phyloP scores from a whole-genome alignment of 2,113 vertebrate genomes.

The Himantopus leucocephalus region DNA sequence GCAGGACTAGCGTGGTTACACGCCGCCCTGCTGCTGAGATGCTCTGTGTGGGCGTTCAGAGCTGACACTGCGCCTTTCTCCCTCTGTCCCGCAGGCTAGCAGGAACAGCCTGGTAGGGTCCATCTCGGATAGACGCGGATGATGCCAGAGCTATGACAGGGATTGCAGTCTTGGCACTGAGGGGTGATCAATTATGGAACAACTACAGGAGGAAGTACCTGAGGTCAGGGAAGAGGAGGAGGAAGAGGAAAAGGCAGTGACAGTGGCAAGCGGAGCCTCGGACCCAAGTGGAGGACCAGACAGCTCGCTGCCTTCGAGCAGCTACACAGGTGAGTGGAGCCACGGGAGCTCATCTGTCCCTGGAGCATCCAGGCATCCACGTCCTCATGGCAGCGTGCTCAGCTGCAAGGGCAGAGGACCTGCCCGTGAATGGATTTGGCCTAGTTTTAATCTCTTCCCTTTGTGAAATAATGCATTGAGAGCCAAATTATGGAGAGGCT shows the following conservation, averaged over 20 bases:
- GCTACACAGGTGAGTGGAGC: slow-evolving; percentile 70
- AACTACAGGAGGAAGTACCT: slow-evolving; percentile 79
- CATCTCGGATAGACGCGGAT: slow-evolving; percentile 71
- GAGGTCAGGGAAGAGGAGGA: slow-evolving; percentile 80
- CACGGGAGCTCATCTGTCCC: not conserved
- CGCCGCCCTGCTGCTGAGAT: not conserved
- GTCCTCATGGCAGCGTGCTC: not conserved
- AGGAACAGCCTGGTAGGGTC: slow-evolving; percentile 69
- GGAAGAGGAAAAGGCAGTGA: slow-evolving; percentile 77
- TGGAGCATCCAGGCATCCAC: not conserved
- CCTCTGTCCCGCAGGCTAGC: slow-evolving; percentile 53
- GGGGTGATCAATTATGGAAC: slow-evolving; percentile 81
- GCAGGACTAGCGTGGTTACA: not conserved
- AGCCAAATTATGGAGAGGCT: not conserved
- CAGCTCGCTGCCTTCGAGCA: slow-evolving; percentile 71
- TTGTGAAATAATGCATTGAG: not conserved
- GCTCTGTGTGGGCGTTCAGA: not conserved
- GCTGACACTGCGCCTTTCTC: not conserved
- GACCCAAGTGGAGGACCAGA: slow-evolving; percentile 74
- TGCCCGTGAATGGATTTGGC: not conserved
- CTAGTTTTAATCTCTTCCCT: not conserved
- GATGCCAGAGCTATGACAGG: slow-evolving; percentile 84
- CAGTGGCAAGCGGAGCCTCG: slow-evolving; percentile 51
- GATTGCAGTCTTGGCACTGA: slow-evolving; percentile 77
- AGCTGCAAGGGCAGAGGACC: not conserved